Percentiles rank a stretch among this genome's conserved stretches.
These are phyloP conservation scores for Incurvaria masculella DNA, from an alignment of 2,888 invertebrate genomes.

Conservation along the genomic window DNA sequence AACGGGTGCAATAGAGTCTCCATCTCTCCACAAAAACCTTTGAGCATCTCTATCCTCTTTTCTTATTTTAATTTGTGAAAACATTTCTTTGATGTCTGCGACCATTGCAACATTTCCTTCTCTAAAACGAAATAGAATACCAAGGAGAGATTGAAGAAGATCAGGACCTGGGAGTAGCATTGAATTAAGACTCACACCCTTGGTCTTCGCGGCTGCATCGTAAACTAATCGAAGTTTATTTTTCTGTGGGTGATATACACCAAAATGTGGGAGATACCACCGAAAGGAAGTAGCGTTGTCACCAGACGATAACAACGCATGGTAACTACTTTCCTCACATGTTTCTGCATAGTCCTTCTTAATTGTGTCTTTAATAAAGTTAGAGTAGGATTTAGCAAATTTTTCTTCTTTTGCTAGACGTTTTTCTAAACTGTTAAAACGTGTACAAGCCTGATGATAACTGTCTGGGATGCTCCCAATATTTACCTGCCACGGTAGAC, in stretches of 20 bases:
- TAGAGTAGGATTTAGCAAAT: no score
- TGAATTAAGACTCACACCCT: slow-evolving; percentile 19
- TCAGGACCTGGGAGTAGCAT: slow-evolving; percentile 21
- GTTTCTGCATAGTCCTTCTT: no score
- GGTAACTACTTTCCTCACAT: no score
- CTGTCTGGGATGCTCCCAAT: no score
- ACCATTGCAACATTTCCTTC: slow-evolving; percentile 18
- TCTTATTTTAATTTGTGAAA: slow-evolving; percentile 20
- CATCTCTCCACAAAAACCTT: slow-evolving; percentile 17
- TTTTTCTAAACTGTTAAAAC: neutral
- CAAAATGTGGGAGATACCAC: slow-evolving; percentile 7
- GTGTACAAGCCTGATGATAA: neutral
- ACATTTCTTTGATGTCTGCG: slow-evolving; percentile 26
- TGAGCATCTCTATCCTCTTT: slow-evolving; percentile 18
- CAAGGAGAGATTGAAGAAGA: slow-evolving; percentile 18
- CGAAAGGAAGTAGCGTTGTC: neutral
- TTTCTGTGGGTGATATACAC: slow-evolving; percentile 8
- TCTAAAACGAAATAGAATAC: slow-evolving; percentile 21
- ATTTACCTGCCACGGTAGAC: no score
- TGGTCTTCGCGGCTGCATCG: slow-evolving; percentile 20
- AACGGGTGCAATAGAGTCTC: neutral
- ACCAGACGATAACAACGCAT: no score
- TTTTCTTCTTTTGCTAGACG: neutral
- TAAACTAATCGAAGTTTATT: slow-evolving; percentile 19
- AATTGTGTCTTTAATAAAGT: no score